Percentiles rank a stretch among this genome's conserved stretches.
Conservation (phyloP, 2,797 vertebrate species). For the Orientallactaga sibirica region DNA sequence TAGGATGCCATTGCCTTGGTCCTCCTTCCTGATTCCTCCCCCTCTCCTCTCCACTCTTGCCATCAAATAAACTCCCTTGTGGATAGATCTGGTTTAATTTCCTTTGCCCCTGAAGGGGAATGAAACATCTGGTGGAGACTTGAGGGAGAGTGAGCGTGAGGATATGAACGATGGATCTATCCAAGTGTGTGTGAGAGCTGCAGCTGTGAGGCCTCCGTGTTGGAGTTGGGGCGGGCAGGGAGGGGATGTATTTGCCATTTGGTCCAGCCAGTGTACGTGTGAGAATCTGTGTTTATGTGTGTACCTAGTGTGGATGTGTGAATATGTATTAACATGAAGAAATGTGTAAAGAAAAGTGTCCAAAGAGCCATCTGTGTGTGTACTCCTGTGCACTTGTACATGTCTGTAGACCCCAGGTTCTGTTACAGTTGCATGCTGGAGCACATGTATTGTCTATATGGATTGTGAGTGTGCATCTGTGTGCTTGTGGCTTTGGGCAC, state of each 20-base stretch:
- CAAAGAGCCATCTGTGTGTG: not conserved
- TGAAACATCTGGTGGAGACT: conserved; percentile 83
- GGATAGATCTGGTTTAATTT: conserved; percentile 84
- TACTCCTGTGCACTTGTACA: not conserved
- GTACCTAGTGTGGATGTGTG: not conserved
- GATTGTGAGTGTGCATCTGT: not conserved
- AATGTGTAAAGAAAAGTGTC: not conserved
- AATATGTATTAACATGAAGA: not conserved
- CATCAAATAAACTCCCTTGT: conserved; percentile 77
- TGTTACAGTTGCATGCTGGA: not conserved
- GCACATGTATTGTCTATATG: not conserved
- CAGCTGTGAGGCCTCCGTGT: conserved; percentile 52
- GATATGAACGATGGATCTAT: conserved; percentile 61
- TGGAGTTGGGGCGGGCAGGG: not conserved
- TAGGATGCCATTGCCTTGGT: not conserved
- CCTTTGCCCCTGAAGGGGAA: conserved; percentile 77
- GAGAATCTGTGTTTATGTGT: conserved; percentile 24
- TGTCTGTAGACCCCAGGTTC: not conserved
- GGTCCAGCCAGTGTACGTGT: conserved; percentile 14
- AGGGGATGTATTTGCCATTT: not conserved
- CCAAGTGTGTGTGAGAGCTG: conserved; percentile 36
- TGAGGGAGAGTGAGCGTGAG: conserved; percentile 61
- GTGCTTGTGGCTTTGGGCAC: conserved; percentile 23
- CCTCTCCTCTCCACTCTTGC: not conserved
- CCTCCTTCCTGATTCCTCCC: not conserved